A percentile compares a stretch with the other conserved stretches of the same genome.
phyloP scores from a whole-genome alignment of 1,140 invertebrate genomes.

The Diachasma alloeum region DNA sequence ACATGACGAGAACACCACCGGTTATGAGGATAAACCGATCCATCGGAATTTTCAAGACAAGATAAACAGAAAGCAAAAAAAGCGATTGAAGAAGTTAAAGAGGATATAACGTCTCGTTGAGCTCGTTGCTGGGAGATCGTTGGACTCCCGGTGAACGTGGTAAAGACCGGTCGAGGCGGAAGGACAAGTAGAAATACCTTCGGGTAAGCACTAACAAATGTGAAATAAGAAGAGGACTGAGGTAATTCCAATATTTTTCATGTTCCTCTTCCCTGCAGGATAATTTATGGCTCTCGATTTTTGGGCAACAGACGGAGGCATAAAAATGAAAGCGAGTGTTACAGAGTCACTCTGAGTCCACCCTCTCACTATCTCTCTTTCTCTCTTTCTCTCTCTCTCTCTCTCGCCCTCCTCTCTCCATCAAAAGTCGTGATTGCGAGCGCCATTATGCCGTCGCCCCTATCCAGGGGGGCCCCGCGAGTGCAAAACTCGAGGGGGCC shows the following conservation, averaged over 20 bases:
- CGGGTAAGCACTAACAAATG: not conserved
- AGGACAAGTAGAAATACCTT: constrained; percentile 11
- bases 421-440: constrained; percentile 20
- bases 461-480: not conserved
- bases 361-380: not conserved
- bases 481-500: constrained; percentile 3
- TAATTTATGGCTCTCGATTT: not conserved
- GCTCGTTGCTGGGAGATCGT: constrained; percentile 12
- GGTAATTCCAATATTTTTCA: not conserved
- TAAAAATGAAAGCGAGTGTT: constrained; percentile 30
- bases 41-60: not conserved
- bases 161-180: constrained; percentile 11
- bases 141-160: constrained; percentile 18
- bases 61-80: constrained; percentile 6
- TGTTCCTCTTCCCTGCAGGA: not conserved
- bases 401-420: not conserved
- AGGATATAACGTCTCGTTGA: constrained; percentile 3
- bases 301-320: not conserved
- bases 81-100: not conserved
- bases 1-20: not conserved
- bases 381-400: not conserved
- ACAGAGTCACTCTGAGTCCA: not conserved
- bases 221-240: not conserved
- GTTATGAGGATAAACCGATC: not conserved
- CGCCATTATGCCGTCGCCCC: not conserved